phyloP scores from a whole-genome alignment of 2,113 vertebrate species.

The Pomatostomus ruficeps region DNA sequence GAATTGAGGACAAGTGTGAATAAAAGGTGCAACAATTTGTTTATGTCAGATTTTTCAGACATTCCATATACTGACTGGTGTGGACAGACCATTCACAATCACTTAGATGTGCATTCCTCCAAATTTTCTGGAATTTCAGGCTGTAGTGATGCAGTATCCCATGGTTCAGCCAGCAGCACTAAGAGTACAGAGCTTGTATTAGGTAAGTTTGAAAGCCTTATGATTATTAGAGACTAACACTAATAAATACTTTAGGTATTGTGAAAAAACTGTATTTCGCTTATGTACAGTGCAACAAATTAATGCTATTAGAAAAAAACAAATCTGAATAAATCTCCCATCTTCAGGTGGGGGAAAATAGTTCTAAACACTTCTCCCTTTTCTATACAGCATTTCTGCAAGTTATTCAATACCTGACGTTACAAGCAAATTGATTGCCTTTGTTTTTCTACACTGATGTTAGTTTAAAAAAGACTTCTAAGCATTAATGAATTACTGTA shows the following conservation, averaged over 20 bases:
- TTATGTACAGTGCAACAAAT: not conserved
- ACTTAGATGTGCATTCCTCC: slow-evolving; percentile 89
- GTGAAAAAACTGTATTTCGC: not conserved
- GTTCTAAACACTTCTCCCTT: not conserved
- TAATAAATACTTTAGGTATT: not conserved
- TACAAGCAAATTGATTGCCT: not conserved
- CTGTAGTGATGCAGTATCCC: slow-evolving; percentile 91
- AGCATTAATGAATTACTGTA: not conserved
- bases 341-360: not conserved
- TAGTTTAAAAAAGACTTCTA: not conserved
- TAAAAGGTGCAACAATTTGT: slow-evolving; percentile 18
- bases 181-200: slow-evolving; percentile 89
- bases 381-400: not conserved
- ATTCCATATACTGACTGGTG: slow-evolving; percentile 92
- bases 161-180: slow-evolving; percentile 87
- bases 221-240: not conserved
- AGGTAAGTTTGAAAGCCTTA: slow-evolving; percentile 70
- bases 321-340: not conserved
- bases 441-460: not conserved
- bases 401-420: not conserved
- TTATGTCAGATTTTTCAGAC: slow-evolving; percentile 84
- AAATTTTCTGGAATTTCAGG: slow-evolving; percentile 95
- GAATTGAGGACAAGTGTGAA: not conserved
- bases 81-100: slow-evolving; percentile 85
- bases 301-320: not conserved